These are phyloP conservation scores for Ondatra zibethicus DNA, from an alignment of 2,113 vertebrate genomes.

Conservation along the genomic window DNA sequence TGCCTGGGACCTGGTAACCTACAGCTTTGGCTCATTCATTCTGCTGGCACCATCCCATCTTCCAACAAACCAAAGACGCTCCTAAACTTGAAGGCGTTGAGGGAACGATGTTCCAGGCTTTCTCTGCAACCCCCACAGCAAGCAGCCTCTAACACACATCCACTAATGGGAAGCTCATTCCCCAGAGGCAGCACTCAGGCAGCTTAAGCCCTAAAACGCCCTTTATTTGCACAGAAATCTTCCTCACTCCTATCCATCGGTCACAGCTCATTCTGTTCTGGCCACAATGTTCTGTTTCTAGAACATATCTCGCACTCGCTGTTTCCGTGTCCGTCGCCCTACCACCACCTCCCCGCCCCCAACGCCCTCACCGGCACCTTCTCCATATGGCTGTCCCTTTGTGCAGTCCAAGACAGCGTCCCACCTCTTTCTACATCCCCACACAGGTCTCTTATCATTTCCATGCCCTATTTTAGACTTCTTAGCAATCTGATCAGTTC, in stretches of 20 bases:
- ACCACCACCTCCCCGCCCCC: too few species aligned
- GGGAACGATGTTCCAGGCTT: background rate
- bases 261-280: conserved; percentile 9
- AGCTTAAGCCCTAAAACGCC: background rate
- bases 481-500: background rate
- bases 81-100: background rate
- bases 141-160: background rate
- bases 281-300: conserved; percentile 35
- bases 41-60: background rate
- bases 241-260: background rate
- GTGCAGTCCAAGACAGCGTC: background rate
- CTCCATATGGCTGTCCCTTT: background rate
- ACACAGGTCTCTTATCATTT: background rate
- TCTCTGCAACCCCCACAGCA: background rate
- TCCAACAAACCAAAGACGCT: background rate
- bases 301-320: conserved; percentile 34
- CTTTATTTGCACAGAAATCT: background rate
- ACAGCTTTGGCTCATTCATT: background rate
- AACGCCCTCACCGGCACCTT: background rate
- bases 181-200: background rate
- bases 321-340: background rate
- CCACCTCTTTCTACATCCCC: background rate
- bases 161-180: background rate
- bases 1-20: background rate
- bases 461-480: background rate